Evolutionary conservation across 2,113 vertebrate genomes (phyloP).

Genomic region (Ammospiza nelsoni): DNA sequence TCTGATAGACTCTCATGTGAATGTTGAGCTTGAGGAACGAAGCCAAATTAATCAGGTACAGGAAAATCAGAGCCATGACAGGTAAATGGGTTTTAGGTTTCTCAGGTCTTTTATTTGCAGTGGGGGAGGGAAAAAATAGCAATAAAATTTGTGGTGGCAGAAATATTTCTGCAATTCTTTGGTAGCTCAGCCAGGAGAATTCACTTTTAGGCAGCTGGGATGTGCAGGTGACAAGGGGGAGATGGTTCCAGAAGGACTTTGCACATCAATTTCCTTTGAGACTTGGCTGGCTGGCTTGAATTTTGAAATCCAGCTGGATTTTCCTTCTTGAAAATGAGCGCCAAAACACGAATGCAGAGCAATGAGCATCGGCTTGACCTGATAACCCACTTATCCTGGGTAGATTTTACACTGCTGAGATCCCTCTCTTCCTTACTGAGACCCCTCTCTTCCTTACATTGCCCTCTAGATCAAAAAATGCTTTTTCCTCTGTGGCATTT

Average conservation of each 20-base stretch:
- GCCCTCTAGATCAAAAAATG: neutral
- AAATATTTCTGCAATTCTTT: neutral
- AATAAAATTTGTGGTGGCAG: neutral
- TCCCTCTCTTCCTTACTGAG: neutral
- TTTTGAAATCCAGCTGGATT: neutral
- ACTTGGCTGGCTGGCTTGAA: neutral
- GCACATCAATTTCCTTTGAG: neutral
- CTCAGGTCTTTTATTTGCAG: neutral
- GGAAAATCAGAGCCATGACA: neutral
- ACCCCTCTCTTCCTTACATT: neutral
- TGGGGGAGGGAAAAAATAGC: neutral
- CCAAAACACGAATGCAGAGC: neutral
- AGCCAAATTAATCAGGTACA: neutral
- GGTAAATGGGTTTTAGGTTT: neutral
- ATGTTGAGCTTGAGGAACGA: neutral
- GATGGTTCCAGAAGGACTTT: neutral
- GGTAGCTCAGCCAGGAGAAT: neutral
- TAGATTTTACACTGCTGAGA: accelerated
- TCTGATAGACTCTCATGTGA: neutral
- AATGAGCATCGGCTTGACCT: neutral
- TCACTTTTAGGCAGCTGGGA: neutral
- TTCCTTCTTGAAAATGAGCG: neutral
- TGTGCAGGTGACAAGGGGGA: neutral
- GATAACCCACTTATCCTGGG: neutral
- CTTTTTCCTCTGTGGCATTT: neutral